phyloP scores from a whole-genome alignment of 2,888 invertebrate species.

The Carterocephalus palaemon region DNA sequence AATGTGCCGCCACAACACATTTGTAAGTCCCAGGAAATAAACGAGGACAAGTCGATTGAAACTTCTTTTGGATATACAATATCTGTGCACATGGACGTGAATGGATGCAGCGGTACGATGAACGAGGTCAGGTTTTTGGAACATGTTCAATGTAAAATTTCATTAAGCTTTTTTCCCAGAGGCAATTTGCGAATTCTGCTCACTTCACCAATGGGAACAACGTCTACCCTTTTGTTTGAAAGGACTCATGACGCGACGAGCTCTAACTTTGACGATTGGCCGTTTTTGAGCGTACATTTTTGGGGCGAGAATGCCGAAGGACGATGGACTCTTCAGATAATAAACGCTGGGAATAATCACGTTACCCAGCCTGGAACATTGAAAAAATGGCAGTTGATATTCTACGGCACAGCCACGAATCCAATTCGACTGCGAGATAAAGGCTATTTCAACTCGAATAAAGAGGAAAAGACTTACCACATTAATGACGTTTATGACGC shows the following conservation, averaged over 20 bases:
- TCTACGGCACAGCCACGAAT: constrained; percentile 94
- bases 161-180: constrained; percentile 92
- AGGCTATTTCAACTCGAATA: constrained; percentile 72
- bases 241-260: constrained; percentile 93
- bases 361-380: constrained; percentile 92
- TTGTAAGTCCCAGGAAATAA: constrained; percentile 93
- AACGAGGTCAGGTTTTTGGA: constrained; percentile 95
- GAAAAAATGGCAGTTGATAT: constrained; percentile 96
- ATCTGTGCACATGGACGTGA: constrained; percentile 92
- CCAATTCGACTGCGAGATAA: constrained; percentile 86
- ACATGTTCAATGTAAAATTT: constrained; percentile 98
- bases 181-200: constrained; percentile 94
- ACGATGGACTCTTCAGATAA: constrained; percentile 90
- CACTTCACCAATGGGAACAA: constrained; percentile 95
- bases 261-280: constrained; percentile 98
- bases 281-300: constrained; percentile 98
- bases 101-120: constrained; percentile 91
- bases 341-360: constrained; percentile 85
- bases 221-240: constrained; percentile 94
- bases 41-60: constrained; percentile 89
- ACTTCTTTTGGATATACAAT: constrained; percentile 86
- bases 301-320: constrained; percentile 97
- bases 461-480: constrained; percentile 77
- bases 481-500: constrained; percentile 81
- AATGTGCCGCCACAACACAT: constrained; percentile 96